Evolutionary conservation across 2,113 vertebrate genomes (phyloP), one percentile per base, ranked within the genome.

Genomic region (Brienomyrus longianalis): DNA sequence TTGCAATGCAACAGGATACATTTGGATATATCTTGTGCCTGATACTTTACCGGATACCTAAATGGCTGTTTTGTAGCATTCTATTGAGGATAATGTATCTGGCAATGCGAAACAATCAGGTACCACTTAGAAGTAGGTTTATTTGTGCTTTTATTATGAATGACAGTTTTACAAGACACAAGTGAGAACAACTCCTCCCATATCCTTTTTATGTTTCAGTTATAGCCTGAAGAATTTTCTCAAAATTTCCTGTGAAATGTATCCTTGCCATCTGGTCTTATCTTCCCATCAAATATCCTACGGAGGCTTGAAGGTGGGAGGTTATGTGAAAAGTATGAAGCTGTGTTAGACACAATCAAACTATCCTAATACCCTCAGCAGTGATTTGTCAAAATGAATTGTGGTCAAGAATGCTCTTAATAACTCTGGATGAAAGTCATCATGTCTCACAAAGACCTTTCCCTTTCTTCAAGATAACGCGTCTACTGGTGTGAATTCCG

Each of bases 351-450:
- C 95, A 94, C 93, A 94, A 92, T 95, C 94, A 94, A 95, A 95
- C 94, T 93, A 93, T 90, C 93, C 93, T 94, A 94, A 95, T 95
- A 93, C 92, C 93, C 95, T 91, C 90, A 91, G 88, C 92, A 94
- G 93, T 87, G 92, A 96, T 96, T 95, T 96, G 94, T 97, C 96
- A 96, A 94, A 96, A 96, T 95, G 93, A 96, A 95, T 94, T 96
- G 95, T 94, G 95, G 96, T 95, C 93, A 94, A 92, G 92, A 95
- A 95, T 93, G 90, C 91, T 94, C 95, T 95, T 94, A 94, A 95
- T 94, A 96, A 95, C 91, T 93, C 94, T 92, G 89, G 13, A 52
- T 89, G 83, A 84, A 91, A 54, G 88, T 91, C 89, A 74, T 56
- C 15, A 15, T 52, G 92, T 94, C 93, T 90, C 74, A 87, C 95